Conservation (phyloP, 1,140 invertebrate genomes). For the Orius laevigatus region DNA sequence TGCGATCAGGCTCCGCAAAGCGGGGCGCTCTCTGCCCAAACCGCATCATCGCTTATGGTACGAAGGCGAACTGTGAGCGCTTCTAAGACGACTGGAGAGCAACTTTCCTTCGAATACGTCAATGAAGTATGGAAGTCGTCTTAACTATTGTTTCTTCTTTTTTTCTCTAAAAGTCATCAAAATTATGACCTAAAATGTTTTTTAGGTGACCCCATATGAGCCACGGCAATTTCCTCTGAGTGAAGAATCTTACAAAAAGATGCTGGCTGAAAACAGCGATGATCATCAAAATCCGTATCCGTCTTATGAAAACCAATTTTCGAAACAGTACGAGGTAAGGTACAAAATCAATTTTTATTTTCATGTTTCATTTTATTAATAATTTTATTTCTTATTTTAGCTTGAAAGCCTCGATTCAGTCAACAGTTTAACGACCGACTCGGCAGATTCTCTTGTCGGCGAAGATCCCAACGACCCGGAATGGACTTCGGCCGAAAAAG, state of each 20-base stretch:
- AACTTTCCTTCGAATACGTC: not conserved
- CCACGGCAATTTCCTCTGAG: constrained; percentile 53
- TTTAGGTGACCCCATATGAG: constrained; percentile 46
- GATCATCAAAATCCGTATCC: constrained; percentile 30
- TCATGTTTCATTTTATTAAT: not conserved
- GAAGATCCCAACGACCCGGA: constrained; percentile 70
- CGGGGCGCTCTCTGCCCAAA: constrained; percentile 33
- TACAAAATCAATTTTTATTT: not conserved
- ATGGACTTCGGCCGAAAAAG: constrained; percentile 33
- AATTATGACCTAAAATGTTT: not conserved
- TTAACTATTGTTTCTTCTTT: not conserved
- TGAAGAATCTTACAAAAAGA: constrained; percentile 49
- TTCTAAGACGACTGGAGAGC: not conserved
- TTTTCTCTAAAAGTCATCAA: not conserved
- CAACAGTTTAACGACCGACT: constrained; percentile 42
- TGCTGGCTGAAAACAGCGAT: constrained; percentile 49
- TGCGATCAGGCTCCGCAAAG: constrained; percentile 19
- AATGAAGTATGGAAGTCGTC: not conserved
- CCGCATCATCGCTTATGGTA: constrained; percentile 21
- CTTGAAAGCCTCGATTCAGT: constrained; percentile 27
- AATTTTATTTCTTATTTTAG: constrained; percentile 5
- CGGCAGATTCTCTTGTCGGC: constrained; percentile 37
- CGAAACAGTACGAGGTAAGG: constrained; percentile 6
- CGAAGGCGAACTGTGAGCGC: constrained; percentile 4
- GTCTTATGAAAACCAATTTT: not conserved